Conservation (phyloP, 2,113 vertebrate genomes). For the Petromus typicus region DNA sequence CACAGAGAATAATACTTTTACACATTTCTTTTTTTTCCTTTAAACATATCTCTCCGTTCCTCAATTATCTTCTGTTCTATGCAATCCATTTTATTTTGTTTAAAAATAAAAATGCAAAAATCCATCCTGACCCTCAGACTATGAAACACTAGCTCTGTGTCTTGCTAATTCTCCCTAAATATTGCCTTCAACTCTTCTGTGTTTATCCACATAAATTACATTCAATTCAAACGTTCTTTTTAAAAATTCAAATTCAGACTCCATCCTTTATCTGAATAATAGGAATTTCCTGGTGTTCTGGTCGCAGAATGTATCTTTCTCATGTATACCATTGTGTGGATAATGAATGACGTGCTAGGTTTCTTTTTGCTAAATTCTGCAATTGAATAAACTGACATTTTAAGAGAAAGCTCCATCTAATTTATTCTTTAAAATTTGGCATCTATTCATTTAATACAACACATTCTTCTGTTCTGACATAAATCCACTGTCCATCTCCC, state of each 20-base stretch:
- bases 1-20: not conserved
- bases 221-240: not conserved
- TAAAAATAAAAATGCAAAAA: not conserved
- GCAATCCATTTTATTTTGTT: not conserved
- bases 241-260: not conserved
- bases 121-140: not conserved
- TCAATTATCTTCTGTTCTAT: not conserved
- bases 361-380: not conserved
- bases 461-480: not conserved
- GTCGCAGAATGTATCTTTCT: not conserved
- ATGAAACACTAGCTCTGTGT: not conserved
- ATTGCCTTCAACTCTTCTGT: not conserved
- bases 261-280: not conserved
- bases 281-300: not conserved
- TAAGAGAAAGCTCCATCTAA: not conserved
- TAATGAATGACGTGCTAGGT: not conserved
- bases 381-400: not conserved
- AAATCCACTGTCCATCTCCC: not conserved
- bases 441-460: not conserved
- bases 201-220: not conserved
- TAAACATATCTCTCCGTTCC: not conserved
- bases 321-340: not conserved
- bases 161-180: not conserved
- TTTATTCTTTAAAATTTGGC: not conserved
- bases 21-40: not conserved